Evolutionary conservation across 2,797 vertebrate genomes (phyloP), one percentile per base, ranked within the genome.

Genomic region (Meda fulgida): DNA sequence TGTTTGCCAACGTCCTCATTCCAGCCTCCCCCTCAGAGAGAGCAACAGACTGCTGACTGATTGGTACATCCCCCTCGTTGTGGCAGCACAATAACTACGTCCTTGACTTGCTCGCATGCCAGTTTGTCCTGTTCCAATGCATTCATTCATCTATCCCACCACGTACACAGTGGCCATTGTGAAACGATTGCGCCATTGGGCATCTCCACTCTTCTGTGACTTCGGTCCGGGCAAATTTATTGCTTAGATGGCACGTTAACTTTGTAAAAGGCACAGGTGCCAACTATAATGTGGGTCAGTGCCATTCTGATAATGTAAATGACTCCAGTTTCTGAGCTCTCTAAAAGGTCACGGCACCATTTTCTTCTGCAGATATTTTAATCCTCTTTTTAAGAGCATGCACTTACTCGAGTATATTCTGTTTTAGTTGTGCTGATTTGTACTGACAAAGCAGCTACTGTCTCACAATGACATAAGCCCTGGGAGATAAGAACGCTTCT

Each of bases 101-200:
- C 78, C 38, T 83, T 51, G 66, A 48, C 53, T 65, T 26, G 8
- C 36, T 70, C 48, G 2, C 73, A 9, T 82, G 84, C 80, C 84
- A 58, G 46, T 36, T 48, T 85, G 73, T 86, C 82, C 80, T 65
- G 23, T 83, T 90, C 78, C 40, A 70, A 69, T 38, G 88, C 71
- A n/a, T 82, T 87, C 60, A 86, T 85, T 88, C 71, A 78, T 80
- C 16, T 55, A 38, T 7, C 23, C 38, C 69, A 66, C 18, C 63
- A 14, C n/a, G 48, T 26, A 76, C n/a, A 84, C 81, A 71, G 78
- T 51, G 43, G 65, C 53, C 73, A 31, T 60, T 70, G 82, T 83
- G 58, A 80, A 80, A 80, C 4, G 18, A 40, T 81, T 71, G 75
- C 19, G 31, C 31, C 18, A 58, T 63, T 66, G 36, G 78, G 48